Conservation (phyloP, 2,888 invertebrate genomes). For the Ichneumon xanthorius region DNA sequence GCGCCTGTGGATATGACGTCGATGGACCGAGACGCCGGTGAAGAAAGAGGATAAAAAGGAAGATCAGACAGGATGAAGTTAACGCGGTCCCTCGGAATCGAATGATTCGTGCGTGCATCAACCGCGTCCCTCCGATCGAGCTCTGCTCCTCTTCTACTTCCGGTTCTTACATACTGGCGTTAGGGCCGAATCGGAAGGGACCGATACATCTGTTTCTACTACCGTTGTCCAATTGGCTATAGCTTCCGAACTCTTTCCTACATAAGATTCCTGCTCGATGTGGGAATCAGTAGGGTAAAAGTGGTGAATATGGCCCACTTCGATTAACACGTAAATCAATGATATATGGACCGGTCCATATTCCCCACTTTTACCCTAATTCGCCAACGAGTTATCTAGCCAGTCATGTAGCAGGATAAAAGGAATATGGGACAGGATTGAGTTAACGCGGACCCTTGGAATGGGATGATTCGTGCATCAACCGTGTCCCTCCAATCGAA, state of each 20-base stretch:
- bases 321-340: no score
- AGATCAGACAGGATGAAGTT: slow-evolving; percentile 45
- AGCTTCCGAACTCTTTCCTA: slow-evolving; percentile 15
- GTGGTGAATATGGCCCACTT: no score
- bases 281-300: neutral
- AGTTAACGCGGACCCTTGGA: slow-evolving; percentile 33
- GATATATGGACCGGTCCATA: no score
- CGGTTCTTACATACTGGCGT: neutral
- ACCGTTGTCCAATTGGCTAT: neutral
- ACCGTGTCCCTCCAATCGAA: slow-evolving; percentile 37
- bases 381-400: neutral
- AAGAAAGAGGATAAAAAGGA: slow-evolving; percentile 49
- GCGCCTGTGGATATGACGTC: slow-evolving; percentile 53
- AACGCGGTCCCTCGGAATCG: slow-evolving; percentile 39
- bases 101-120: slow-evolving; percentile 49
- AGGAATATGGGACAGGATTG: slow-evolving; percentile 45
- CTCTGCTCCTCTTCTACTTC: slow-evolving; percentile 29
- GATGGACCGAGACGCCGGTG: slow-evolving; percentile 48
- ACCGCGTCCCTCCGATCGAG: slow-evolving; percentile 38
- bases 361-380: no score
- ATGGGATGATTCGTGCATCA: slow-evolving; percentile 50
- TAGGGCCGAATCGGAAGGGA: slow-evolving; percentile 19
- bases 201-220: neutral
- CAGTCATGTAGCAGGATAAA: slow-evolving; percentile 54
- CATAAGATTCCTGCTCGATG: neutral